phyloP scores from a whole-genome alignment of 1,140 invertebrate genomes.

The Sitobion miscanthi region DNA sequence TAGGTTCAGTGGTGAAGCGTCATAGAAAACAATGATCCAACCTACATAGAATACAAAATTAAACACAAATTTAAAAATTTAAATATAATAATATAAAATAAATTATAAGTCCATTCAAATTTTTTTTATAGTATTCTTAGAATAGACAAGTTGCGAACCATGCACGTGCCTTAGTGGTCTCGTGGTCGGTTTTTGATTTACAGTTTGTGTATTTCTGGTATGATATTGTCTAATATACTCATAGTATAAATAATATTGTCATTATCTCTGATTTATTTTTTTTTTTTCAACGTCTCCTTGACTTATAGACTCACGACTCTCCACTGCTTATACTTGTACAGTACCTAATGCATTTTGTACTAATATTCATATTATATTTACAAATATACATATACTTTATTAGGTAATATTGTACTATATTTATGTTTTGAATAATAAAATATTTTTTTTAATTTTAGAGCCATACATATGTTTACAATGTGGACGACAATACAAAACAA shows the following conservation, averaged over 20 bases:
- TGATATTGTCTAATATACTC: too few species aligned
- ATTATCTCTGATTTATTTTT: not conserved
- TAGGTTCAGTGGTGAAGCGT: too few species aligned
- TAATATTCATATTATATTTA: not conserved
- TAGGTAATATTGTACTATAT: not conserved
- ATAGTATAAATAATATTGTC: too few species aligned
- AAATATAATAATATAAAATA: too few species aligned
- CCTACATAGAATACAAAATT: too few species aligned
- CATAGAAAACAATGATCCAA: too few species aligned
- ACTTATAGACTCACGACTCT: not conserved
- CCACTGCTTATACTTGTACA: not conserved
- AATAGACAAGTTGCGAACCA: not conserved
- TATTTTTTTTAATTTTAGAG: not conserved
- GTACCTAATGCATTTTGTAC: not conserved
- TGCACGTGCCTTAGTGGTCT: too few species aligned
- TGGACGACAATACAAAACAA: conserved; percentile 57
- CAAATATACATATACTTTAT: not conserved
- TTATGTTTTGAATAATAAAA: not conserved
- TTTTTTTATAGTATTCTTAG: not conserved
- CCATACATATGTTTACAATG: conserved; percentile 56
- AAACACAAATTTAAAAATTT: too few species aligned
- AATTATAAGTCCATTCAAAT: too few species aligned
- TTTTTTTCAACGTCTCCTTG: not conserved
- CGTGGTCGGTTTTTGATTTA: too few species aligned
- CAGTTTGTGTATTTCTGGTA: too few species aligned